These are phyloP conservation scores for Echinops telfairi DNA, from an alignment of 2,113 vertebrate species.

Conservation along the genomic window DNA sequence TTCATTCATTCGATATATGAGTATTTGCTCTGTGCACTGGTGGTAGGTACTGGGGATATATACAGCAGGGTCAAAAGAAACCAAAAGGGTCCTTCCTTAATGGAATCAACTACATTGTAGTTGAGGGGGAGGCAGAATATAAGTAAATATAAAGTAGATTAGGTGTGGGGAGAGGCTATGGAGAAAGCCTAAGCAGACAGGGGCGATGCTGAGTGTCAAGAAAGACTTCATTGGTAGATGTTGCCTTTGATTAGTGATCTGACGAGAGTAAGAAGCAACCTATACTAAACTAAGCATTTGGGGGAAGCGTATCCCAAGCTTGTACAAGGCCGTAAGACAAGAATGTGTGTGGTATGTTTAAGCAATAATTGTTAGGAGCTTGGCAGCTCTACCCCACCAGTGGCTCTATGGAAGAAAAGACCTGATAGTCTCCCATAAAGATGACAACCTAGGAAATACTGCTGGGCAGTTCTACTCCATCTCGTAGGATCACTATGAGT, in stretches of 20 bases:
- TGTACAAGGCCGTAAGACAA: neutral
- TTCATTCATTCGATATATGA: neutral
- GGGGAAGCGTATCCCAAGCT: neutral
- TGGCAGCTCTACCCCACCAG: neutral
- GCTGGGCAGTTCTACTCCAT: neutral
- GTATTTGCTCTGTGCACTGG: neutral
- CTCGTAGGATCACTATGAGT: neutral
- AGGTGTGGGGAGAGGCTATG: neutral
- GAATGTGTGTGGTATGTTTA: neutral
- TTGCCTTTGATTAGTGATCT: constrained; percentile 26
- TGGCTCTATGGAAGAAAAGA: neutral
- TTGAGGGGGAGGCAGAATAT: constrained; percentile 27
- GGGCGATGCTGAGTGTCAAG: neutral
- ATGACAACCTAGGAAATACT: neutral
- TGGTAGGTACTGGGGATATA: neutral
- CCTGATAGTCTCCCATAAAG: neutral
- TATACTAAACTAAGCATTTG: neutral
- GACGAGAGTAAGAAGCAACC: neutral
- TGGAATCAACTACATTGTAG: neutral
- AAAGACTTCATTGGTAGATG: neutral
- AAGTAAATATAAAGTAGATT: neutral
- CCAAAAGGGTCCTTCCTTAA: neutral
- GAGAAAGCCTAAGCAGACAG: neutral
- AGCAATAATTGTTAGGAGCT: neutral
- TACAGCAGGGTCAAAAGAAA: neutral